phyloP scores from a whole-genome alignment of 2,888 invertebrate species.

The Cerceris rybyensis region DNA sequence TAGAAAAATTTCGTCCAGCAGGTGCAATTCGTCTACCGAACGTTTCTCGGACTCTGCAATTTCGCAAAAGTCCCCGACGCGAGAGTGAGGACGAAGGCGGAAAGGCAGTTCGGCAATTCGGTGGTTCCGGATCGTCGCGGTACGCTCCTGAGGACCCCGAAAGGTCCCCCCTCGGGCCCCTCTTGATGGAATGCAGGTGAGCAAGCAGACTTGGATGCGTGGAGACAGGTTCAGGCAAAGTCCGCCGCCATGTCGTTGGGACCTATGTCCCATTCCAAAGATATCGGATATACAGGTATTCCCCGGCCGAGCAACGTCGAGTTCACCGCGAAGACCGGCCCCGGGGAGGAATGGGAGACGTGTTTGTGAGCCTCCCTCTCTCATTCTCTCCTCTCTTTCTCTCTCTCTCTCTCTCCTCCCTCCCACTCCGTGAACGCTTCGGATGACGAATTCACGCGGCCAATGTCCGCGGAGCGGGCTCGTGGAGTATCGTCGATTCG shows the following conservation, averaged over 20 bases:
- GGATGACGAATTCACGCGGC: slow-evolving; percentile 56
- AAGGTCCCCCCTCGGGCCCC: slow-evolving; percentile 66
- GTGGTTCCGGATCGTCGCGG: neutral
- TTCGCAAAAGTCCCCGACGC: too few species aligned
- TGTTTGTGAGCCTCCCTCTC: neutral
- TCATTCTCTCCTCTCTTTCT: slow-evolving; percentile 8
- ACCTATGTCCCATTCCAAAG: slow-evolving; percentile 80
- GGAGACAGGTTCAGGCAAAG: slow-evolving; percentile 81
- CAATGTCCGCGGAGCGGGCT: slow-evolving; percentile 39
- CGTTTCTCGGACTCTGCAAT: too few species aligned
- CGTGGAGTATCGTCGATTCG: slow-evolving; percentile 1
- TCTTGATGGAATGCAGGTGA: slow-evolving; percentile 80
- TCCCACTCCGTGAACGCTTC: slow-evolving; percentile 1
- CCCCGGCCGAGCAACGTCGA: slow-evolving; percentile 26
- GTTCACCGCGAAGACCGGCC: slow-evolving; percentile 29
- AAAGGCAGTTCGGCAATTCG: neutral
- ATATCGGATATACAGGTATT: slow-evolving; percentile 75
- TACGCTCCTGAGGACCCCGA: slow-evolving; percentile 68
- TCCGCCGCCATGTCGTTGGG: slow-evolving; percentile 73
- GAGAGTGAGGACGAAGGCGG: too few species aligned
- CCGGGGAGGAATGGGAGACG: slow-evolving; percentile 17
- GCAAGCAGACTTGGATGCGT: slow-evolving; percentile 79
- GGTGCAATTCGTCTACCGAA: too few species aligned
- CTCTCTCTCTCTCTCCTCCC: slow-evolving; percentile 8
- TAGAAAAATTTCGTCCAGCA: too few species aligned